Evolutionary conservation across 2,113 vertebrate species (phyloP).

Genomic region (Castor canadensis): DNA sequence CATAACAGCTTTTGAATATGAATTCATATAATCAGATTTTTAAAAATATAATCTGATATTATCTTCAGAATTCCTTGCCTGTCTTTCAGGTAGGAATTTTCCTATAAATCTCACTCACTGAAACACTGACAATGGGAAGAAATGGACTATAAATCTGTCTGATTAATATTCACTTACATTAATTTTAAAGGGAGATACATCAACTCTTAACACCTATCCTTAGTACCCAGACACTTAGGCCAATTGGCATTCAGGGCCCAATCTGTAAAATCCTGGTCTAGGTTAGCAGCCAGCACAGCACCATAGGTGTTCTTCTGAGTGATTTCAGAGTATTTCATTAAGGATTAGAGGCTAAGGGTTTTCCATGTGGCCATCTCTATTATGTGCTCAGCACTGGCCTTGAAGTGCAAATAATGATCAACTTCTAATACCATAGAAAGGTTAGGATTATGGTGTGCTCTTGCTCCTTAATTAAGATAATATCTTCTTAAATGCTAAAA

Average conservation of each 20-base stretch:
- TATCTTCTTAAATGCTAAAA: conserved; percentile 20
- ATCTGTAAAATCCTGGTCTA: not conserved
- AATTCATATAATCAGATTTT: conserved; percentile 24
- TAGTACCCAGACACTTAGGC: not conserved
- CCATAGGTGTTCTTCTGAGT: too few relatives aligned
- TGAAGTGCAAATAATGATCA: not conserved
- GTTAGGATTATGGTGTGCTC: not conserved
- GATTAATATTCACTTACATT: not conserved
- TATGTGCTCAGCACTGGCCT: not conserved
- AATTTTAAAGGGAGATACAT: not conserved
- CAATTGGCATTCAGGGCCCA: not conserved
- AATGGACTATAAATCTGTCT: not conserved
- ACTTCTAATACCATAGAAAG: not conserved
- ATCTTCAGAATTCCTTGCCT: conserved; percentile 50
- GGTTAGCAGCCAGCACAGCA: too few relatives aligned
- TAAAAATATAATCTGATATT: conserved; percentile 16
- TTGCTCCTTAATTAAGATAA: not conserved
- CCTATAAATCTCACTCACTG: conserved; percentile 5
- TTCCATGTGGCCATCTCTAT: not conserved
- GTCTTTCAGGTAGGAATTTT: not conserved
- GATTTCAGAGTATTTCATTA: not conserved
- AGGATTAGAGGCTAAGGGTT: not conserved
- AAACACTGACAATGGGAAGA: conserved; percentile 17
- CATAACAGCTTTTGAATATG: not conserved
- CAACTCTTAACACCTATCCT: not conserved